A percentile compares a stretch with the other conserved stretches of the same genome.
Conservation (phyloP, 2,888 invertebrate species). For the Rhodophaea formosa region DNA sequence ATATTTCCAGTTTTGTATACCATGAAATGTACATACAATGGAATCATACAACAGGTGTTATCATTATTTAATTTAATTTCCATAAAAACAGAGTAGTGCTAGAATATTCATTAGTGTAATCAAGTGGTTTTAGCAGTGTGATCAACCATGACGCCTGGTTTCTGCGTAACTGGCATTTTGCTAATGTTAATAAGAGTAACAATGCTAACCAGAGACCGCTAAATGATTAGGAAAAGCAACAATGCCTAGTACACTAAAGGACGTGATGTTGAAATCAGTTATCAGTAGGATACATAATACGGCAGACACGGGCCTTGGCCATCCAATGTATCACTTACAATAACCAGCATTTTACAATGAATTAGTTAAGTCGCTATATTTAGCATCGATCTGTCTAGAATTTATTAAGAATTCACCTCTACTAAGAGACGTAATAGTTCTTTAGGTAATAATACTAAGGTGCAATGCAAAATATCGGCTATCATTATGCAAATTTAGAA, state of each 20-base stretch:
- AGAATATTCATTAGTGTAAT: slow-evolving; percentile 26
- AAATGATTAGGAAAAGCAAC: slow-evolving; percentile 11
- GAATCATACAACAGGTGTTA: slow-evolving; percentile 20
- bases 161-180: slow-evolving; percentile 12
- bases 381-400: slow-evolving; percentile 16
- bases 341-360: slow-evolving; percentile 20
- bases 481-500: background rate
- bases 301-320: slow-evolving; percentile 14
- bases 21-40: slow-evolving; percentile 15
- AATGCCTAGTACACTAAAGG: slow-evolving; percentile 1
- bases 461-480: background rate
- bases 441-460: background rate
- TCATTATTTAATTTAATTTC: slow-evolving; percentile 19
- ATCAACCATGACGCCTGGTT: background rate
- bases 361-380: slow-evolving; percentile 10
- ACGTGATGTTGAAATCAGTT: slow-evolving; percentile 20
- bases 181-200: slow-evolving; percentile 5
- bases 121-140: background rate
- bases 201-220: slow-evolving; percentile 19
- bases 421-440: background rate
- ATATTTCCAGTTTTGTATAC: background rate
- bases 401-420: background rate
- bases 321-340: slow-evolving; percentile 18
- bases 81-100: slow-evolving; percentile 25
- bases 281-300: slow-evolving; percentile 18